phyloP scores from a whole-genome alignment of 1,140 invertebrate genomes.

The Asbolus verrucosus region DNA sequence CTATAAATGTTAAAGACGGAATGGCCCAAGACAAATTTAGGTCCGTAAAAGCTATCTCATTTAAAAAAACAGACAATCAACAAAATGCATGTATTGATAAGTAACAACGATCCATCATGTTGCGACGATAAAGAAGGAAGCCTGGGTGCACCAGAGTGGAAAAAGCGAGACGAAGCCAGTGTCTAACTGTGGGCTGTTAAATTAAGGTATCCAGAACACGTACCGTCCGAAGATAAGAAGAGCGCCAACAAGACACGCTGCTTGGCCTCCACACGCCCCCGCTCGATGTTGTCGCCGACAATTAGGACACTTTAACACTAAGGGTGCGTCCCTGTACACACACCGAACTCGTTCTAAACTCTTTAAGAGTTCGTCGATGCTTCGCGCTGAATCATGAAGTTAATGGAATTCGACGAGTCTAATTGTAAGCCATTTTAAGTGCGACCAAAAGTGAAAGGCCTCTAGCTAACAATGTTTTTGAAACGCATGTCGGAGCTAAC shows the following conservation, averaged over 20 bases:
- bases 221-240: constrained; percentile 47
- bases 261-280: constrained; percentile 14
- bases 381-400: too few relatives aligned
- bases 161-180: not conserved
- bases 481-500: too few relatives aligned
- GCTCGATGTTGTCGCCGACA: constrained; percentile 50
- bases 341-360: constrained; percentile 10
- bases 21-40: constrained; percentile 52
- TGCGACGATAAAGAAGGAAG: constrained; percentile 37
- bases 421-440: too few relatives aligned
- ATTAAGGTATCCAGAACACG: constrained; percentile 54
- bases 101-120: constrained; percentile 55
- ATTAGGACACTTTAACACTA: constrained; percentile 55
- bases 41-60: constrained; percentile 48
- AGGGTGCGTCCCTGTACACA: constrained; percentile 47
- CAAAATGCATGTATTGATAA: constrained; percentile 60
- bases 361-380: too few relatives aligned
- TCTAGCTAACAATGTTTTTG: too few relatives aligned
- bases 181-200: constrained; percentile 48
- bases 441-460: too few relatives aligned
- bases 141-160: not conserved
- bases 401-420: too few relatives aligned
- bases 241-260: constrained; percentile 47
- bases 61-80: constrained; percentile 52
- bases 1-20: constrained; percentile 23